phyloP scores from a whole-genome alignment of 2,888 invertebrate genomes.

The Caenorhabditis sp. region DNA sequence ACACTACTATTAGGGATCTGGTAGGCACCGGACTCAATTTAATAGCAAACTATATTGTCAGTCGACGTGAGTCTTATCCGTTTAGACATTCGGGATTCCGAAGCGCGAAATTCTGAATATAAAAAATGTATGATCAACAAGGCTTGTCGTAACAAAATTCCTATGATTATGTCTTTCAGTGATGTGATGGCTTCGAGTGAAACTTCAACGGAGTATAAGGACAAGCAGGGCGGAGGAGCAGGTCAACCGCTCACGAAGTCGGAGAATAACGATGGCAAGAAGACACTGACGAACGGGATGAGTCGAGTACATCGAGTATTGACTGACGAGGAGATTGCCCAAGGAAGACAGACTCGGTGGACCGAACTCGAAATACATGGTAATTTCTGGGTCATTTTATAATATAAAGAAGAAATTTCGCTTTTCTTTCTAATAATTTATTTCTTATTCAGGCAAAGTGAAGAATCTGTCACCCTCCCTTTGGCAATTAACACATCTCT shows the following conservation, averaged over 20 bases:
- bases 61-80: no score
- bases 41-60: no score
- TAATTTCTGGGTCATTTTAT: constrained; percentile 49
- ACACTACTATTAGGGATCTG: background rate
- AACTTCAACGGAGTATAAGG: constrained; percentile 69
- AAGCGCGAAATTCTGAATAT: background rate
- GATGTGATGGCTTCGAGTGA: constrained; percentile 59
- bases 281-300: constrained; percentile 77
- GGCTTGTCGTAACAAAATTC: no score
- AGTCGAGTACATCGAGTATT: constrained; percentile 78
- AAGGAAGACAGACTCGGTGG: constrained; percentile 79
- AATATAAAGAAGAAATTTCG: no score
- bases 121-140: background rate
- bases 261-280: constrained; percentile 75
- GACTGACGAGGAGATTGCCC: constrained; percentile 78
- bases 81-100: no score
- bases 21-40: no score
- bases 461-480: constrained; percentile 94
- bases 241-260: constrained; percentile 76
- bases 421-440: background rate
- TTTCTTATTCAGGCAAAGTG: constrained; percentile 89
- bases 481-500: constrained; percentile 93
- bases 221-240: constrained; percentile 73
- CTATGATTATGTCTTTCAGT: constrained; percentile 26
- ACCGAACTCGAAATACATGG: constrained; percentile 82